Evolutionary conservation across 2,797 vertebrate genomes (phyloP), one percentile per base, ranked within the genome.

Genomic region (Merluccius polli): DNA sequence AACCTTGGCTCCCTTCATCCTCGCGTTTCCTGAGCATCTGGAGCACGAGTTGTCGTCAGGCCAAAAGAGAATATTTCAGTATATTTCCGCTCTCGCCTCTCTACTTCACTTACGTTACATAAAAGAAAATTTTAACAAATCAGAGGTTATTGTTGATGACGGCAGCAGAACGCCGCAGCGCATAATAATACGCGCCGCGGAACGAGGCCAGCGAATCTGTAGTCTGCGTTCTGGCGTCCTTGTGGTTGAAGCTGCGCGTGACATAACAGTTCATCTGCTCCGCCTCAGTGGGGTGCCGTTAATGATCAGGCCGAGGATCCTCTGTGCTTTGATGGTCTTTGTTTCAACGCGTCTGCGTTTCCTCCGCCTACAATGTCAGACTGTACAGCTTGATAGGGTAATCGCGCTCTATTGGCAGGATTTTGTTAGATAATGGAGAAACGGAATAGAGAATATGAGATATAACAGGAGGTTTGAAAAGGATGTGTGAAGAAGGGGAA

Each of bases 131-230:
- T 35, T 11, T 21, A 35, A 32, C 79, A 71, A 82, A 76, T 78
- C 70, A 2, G 70, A 89, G 75, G 24, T 72, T 78, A 69, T 78
- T 15, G 30, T 68, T 79, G 36, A 83, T 69, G 76, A 59, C 81
- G 75, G 74, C 24, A 2, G 35, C 48, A 74, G 72, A 29, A 76
- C 44, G n/a, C n/a, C n/a, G n/a, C n/a, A n/a, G n/a, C n/a, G n/a
- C n/a, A n/a, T n/a, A n/a, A n/a, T n/a, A n/a, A n/a, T n/a, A 13
- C 15, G 70, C n/a, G 4, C 16, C 30, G 38, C 24, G 41, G 75
- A 59, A 4, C 38, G 38, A 15, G 44, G 13, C 44, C 44, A 18
- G 44, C 44, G 2, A 18, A 48, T 21, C 16, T 48, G 44, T 48
- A 18, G 75, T 71, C 75, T 70, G 35, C 35, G n/a, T n/a, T n/a